phyloP scores from a whole-genome alignment of 2,113 vertebrate species.

The Terrapene triunguis region DNA sequence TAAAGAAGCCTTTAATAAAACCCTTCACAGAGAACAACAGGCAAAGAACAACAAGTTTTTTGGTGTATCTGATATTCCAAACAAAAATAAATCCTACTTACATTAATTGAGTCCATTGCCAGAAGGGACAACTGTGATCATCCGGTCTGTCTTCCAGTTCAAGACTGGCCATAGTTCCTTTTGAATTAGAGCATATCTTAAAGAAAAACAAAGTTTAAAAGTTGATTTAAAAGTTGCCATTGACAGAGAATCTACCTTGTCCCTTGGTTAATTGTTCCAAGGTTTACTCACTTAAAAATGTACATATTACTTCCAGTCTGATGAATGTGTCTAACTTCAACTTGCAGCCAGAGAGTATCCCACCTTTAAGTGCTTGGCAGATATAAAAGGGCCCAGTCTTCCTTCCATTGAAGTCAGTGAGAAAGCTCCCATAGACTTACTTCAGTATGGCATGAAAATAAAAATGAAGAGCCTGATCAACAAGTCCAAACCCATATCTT shows the following conservation, averaged over 20 bases:
- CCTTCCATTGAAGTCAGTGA: conserved; percentile 23
- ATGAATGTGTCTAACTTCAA: background rate
- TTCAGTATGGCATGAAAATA: background rate
- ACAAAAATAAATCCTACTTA: background rate
- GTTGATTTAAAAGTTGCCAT: background rate
- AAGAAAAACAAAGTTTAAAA: background rate
- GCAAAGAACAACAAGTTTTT: conserved; percentile 2
- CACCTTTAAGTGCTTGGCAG: background rate
- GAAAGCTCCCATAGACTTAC: conserved; percentile 22
- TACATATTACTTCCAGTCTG: background rate
- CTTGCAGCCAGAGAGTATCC: background rate
- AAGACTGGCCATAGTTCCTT: background rate
- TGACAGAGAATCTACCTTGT: background rate
- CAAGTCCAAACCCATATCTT: background rate
- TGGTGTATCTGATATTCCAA: background rate
- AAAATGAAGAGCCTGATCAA: too few relatives aligned
- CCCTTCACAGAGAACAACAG: conserved; percentile 35
- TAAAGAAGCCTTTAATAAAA: background rate
- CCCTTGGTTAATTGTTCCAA: background rate
- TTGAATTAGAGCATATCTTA: background rate
- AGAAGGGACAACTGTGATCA: background rate
- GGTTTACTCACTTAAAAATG: background rate
- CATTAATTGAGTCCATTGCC: background rate
- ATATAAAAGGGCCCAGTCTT: conserved; percentile 10
- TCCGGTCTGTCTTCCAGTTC: background rate